Evolutionary conservation across 2,888 invertebrate species (phyloP), one percentile per base, ranked within the genome.

Genomic region (Agonopterix subpropinquella): DNA sequence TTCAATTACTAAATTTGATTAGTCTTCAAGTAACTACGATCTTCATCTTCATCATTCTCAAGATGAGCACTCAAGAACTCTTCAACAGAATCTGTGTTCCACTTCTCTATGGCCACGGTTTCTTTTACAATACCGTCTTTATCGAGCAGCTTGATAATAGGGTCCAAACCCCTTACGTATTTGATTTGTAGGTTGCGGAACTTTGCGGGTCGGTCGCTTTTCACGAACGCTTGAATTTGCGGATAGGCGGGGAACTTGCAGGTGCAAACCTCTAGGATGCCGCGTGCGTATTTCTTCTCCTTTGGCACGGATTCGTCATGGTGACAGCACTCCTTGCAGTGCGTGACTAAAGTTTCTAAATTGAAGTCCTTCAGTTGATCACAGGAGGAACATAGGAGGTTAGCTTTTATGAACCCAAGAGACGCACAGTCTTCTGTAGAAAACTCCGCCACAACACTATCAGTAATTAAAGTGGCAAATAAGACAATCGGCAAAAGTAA

Each of bases 211-310:
- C 94, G 90, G 58, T 97, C 96, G 78, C 98, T 96, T 78, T 97
- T 98, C 47, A 98, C 95, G 76, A 99, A 99, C 11, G 99, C 99
- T 90, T 98, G 96, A 65, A 98, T 97, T 90, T 99, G 98, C 41
- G 99, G 98, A 90, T 97, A 99, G 7, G 97, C 95, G 52, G 97
- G 97, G 89, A 99, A 97, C 89, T 99, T 99, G 84, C 99, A 99
- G 47, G 98, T 98, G 75, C 99, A 99, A 5, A 99, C 98, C 90
- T 98, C 97, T 42, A 99, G 88, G 51, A 96, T 92, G 0, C 98
- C 99, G 73, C 93, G 95, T 0, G 98, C 95, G 77, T 97, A 99
- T 51, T 93, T 93, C 84, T 94, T 94, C 48, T 90, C 86, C 9
- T 90, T 90, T 2, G 91, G 89, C 5, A 90, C 90, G 41, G 89